A percentile compares a stretch with the other conserved stretches of the same genome.
Conservation (phyloP, 2,113 vertebrate genomes). For the Indicator maculatus region DNA sequence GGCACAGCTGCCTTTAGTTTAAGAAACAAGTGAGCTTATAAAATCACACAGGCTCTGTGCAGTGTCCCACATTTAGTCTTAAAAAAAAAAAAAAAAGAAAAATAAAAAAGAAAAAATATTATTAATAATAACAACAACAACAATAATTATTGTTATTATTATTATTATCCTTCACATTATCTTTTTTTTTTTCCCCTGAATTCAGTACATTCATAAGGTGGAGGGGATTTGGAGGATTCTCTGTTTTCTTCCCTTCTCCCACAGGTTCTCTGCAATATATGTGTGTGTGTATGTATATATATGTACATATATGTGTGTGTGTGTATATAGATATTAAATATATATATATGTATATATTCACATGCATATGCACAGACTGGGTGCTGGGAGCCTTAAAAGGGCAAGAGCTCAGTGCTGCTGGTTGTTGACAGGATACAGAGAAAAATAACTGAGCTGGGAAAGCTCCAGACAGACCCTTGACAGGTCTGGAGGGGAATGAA, state of each 20-base stretch:
- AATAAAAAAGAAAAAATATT: too few species aligned
- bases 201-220: not conserved
- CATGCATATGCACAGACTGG: not conserved
- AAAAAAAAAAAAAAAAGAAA: not conserved
- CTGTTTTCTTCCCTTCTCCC: not conserved
- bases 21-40: not conserved
- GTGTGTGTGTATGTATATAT: rapidly evolving
- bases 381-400: not conserved
- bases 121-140: too few species aligned
- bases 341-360: not conserved
- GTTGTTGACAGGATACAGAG: not conserved
- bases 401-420: not conserved
- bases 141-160: not conserved
- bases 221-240: not conserved
- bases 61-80: not conserved
- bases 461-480: not conserved
- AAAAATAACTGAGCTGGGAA: not conserved
- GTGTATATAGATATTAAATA: rapidly evolving
- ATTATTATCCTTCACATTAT: not conserved
- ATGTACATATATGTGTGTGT: rapidly evolving
- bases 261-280: not conserved
- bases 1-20: not conserved
- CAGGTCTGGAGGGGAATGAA: rapidly evolving
- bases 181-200: not conserved
- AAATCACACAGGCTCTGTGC: not conserved